Evolutionary conservation across 2,888 invertebrate species (phyloP), one percentile per base, ranked within the genome.

Genomic region (Lymantria dispar): DNA sequence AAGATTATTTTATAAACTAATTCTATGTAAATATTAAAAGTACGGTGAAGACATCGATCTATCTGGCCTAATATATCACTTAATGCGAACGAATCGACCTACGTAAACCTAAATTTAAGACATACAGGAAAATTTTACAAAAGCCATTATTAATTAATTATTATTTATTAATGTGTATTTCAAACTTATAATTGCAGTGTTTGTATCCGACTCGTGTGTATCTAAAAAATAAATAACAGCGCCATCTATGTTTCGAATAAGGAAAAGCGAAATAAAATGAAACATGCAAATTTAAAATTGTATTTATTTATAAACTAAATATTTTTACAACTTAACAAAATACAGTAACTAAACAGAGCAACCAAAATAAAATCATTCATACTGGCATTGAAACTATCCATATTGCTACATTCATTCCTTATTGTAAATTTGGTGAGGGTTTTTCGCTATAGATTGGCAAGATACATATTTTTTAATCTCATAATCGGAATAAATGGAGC

Each of bases 301-400:
- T 80, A 86, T 81, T 81, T 80, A 87, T 86, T 90, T 88, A 87
- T 83, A 83, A 89, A 87, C 91, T 91, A 91, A 84, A 70, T 89
- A 89, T 89, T 90, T 87, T 90, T 88, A 91, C 90, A 91, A 91
- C 91, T 90, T 91, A 91, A 90, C 91, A 88, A 90, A 89, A 88
- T 88, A 87, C 89, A 87, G 81, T 83, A 89, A 89, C 84, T 86
- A 80, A 91, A 87, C 85, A 84, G 80, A 78, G 83, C 86, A 87
- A 89, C 81, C 85, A 83, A 87, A 89, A 85, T 71, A 73, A 78
- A 80, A 72, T 72, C 83, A 84, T 82, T 80, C 83, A 81, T 76
- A 77, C 82, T 64, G 75, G 80, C 75, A 72, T 76, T 60, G 62
- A 65, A 53, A 52, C 51, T 51, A 45, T 48, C 47, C 56, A 62